Evolutionary conservation across 2,888 invertebrate genomes (phyloP).

Genomic region (Drosophila meridiana): DNA sequence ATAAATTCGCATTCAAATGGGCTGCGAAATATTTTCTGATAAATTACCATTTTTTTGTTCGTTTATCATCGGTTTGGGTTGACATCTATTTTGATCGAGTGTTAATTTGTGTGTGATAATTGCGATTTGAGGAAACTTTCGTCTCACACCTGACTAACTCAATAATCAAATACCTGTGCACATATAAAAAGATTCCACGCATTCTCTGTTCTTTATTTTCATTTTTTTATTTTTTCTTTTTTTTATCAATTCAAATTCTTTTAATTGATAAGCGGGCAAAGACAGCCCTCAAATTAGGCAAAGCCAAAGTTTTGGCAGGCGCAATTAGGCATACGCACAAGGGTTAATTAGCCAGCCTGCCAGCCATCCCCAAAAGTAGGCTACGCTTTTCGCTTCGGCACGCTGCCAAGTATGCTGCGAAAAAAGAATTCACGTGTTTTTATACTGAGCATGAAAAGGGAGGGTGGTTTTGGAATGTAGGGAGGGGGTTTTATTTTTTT

Average conservation of each 20-base stretch:
- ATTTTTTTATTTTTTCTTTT: neutral
- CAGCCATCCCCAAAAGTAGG: conserved; percentile 40
- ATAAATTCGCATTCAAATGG: conserved; percentile 45
- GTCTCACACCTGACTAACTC: conserved; percentile 5
- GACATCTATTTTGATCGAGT: conserved; percentile 69
- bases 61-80: conserved; percentile 19
- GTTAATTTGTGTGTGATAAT: conserved; percentile 67
- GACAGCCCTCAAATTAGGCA: conserved; percentile 39
- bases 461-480: too few relatives aligned
- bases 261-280: conserved; percentile 61
- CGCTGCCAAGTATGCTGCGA: conserved; percentile 47
- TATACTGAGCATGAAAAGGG: too few relatives aligned
- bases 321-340: conserved; percentile 43
- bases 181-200: conserved; percentile 12
- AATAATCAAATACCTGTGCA: neutral
- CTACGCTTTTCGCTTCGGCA: conserved; percentile 15
- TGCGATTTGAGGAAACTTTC: conserved; percentile 49
- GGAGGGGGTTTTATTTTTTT: too few relatives aligned
- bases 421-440: neutral
- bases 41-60: conserved; percentile 46
- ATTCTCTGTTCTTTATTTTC: conserved; percentile 4
- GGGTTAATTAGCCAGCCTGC: conserved; percentile 44
- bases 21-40: conserved; percentile 62
- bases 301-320: conserved; percentile 10
- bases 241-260: conserved; percentile 61